Conservation (phyloP, 2,888 invertebrate genomes). For the Gortyna flavago region DNA sequence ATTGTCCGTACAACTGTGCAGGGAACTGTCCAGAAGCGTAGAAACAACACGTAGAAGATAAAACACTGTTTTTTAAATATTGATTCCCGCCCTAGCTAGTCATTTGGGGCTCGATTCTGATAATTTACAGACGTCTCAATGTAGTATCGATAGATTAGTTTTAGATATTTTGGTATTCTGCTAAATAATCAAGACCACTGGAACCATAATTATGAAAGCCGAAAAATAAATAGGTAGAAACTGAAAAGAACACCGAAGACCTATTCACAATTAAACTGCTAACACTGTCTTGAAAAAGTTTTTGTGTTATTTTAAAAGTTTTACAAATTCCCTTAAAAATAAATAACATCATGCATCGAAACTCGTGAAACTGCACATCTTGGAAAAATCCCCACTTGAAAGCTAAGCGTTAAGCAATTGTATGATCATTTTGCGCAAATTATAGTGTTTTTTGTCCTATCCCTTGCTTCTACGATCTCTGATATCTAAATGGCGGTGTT, state of each 20-base stretch:
- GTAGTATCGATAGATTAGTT: not conserved
- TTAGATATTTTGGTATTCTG: not conserved
- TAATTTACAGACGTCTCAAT: not conserved
- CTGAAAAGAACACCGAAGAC: not conserved
- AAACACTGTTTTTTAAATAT: too few species aligned
- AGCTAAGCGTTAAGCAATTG: not conserved
- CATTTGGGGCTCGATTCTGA: not conserved
- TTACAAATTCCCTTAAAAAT: not conserved
- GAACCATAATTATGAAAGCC: not conserved
- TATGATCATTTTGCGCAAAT: conserved; percentile 12
- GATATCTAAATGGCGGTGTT: conserved; percentile 29
- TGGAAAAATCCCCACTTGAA: not conserved
- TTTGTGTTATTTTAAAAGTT: not conserved
- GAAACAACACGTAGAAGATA: conserved; percentile 5
- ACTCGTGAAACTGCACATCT: not conserved
- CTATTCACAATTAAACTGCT: not conserved
- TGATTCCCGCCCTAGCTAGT: too few species aligned
- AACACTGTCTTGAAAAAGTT: not conserved
- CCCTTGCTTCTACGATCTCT: conserved; percentile 7
- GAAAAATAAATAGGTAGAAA: not conserved
- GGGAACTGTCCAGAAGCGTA: not conserved
- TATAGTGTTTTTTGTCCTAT: not conserved
- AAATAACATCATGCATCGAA: too few species aligned
- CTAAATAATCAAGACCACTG: not conserved
- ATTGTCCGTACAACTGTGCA: conserved; percentile 22